Evolutionary conservation across 53 echinoderm and acorn worm species (phyloP).

Genomic region (Paelopatides confundens): DNA sequence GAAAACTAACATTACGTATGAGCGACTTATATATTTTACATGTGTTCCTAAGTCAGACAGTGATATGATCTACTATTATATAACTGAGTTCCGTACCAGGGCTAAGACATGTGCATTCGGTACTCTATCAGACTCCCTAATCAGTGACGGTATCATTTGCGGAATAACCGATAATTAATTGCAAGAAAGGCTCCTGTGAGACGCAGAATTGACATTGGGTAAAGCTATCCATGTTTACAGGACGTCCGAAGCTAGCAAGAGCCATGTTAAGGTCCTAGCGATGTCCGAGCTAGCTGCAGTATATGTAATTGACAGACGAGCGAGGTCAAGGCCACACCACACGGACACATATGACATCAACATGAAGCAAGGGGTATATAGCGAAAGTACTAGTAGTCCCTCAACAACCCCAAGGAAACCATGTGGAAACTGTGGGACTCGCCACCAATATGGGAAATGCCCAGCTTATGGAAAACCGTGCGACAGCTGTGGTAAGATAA

Average conservation of each 20-base stretch:
- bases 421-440: too few species aligned
- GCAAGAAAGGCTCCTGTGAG: neutral
- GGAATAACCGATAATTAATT: neutral
- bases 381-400: too few species aligned
- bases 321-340: too few species aligned
- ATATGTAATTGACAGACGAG: too few species aligned
- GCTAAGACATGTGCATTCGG: too few species aligned
- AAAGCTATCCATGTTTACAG: neutral
- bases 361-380: neutral
- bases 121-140: neutral
- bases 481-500: too few species aligned
- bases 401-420: too few species aligned
- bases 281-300: too few species aligned
- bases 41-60: too few species aligned
- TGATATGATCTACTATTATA: neutral
- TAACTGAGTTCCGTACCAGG: neutral
- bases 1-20: slow-evolving; percentile 61
- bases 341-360: too few species aligned
- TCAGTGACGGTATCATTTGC: neutral
- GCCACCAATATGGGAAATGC: too few species aligned
- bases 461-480: too few species aligned
- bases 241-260: neutral
- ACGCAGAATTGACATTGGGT: neutral
- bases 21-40: neutral
- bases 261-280: neutral